Evolutionary conservation across 2,113 vertebrate species (phyloP).

Genomic region (Phalacrocorax pelagicus): DNA sequence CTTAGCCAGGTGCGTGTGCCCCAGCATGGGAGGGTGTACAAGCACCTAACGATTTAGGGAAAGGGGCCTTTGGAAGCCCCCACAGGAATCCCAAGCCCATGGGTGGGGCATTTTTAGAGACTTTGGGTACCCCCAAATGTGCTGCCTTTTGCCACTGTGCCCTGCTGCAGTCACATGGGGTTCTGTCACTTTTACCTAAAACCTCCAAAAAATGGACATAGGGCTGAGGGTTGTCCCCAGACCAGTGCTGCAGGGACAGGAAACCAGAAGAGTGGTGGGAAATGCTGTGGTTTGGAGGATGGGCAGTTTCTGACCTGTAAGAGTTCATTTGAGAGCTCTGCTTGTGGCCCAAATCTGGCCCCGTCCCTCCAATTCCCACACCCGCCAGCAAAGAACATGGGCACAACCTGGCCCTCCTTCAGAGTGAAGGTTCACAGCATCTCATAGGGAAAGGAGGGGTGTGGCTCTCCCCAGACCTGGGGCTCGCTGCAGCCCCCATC

Average conservation of each 20-base stretch:
- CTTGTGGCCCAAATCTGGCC: background rate
- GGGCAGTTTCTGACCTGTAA: background rate
- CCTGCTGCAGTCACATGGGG: background rate
- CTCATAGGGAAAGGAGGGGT: rapidly evolving
- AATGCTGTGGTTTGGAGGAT: background rate
- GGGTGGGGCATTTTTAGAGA: background rate
- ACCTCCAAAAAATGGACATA: background rate
- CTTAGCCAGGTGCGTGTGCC: background rate
- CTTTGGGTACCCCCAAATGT: background rate
- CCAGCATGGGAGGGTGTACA: background rate
- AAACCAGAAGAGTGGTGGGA: background rate
- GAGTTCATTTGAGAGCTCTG: background rate
- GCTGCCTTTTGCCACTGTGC: rapidly evolving
- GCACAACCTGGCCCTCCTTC: background rate
- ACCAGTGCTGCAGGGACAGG: background rate
- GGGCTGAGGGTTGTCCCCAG: background rate
- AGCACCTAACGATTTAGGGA: background rate
- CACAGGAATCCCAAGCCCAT: background rate
- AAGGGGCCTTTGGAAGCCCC: background rate
- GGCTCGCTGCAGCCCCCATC: background rate
- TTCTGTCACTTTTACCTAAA: background rate
- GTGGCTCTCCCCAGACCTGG: background rate
- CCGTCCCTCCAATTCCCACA: rapidly evolving
- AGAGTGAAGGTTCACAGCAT: background rate
- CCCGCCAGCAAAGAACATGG: rapidly evolving